Evolutionary conservation across 35 echinoderm and acorn worm species (phyloP).

Genomic region (Holothuria glaberrima): DNA sequence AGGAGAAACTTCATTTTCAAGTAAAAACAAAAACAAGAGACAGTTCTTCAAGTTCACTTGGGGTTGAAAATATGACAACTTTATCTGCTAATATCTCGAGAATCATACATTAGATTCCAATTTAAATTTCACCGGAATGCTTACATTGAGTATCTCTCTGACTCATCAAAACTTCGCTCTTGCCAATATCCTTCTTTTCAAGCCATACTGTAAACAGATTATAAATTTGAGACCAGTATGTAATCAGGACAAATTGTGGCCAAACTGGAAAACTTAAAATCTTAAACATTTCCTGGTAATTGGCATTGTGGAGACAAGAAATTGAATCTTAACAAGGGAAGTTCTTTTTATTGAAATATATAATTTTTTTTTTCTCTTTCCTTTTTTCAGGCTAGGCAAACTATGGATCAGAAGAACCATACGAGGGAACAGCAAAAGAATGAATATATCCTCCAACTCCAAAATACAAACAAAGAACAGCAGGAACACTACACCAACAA

Average conservation of each 20-base stretch:
- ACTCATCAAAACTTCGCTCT: no score
- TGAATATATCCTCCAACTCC: constrained; percentile 86
- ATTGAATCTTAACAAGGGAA: neutral
- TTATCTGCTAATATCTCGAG: no score
- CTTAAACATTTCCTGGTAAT: no score
- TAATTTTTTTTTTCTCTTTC: neutral
- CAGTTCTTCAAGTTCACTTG: no score
- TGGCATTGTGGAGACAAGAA: no score
- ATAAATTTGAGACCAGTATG: neutral
- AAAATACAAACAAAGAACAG: constrained; percentile 88
- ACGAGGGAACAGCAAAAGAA: constrained; percentile 65
- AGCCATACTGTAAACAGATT: neutral
- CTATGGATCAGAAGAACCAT: constrained; percentile 66
- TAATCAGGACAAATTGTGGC: neutral
- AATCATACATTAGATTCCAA: no score
- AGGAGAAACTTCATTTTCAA: no score
- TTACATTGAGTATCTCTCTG: no score
- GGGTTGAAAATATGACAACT: neutral
- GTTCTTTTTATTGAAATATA: neutral
- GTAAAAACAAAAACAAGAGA: no score
- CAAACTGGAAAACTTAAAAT: no score
- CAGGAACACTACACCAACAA: constrained; percentile 81
- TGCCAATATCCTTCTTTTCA: no score
- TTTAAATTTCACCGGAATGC: no score
- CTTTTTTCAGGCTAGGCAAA: constrained; percentile 45